Evolutionary conservation across 1,140 invertebrate species (phyloP), one percentile per base, ranked within the genome.

Genomic region (Danaus plexippus): DNA sequence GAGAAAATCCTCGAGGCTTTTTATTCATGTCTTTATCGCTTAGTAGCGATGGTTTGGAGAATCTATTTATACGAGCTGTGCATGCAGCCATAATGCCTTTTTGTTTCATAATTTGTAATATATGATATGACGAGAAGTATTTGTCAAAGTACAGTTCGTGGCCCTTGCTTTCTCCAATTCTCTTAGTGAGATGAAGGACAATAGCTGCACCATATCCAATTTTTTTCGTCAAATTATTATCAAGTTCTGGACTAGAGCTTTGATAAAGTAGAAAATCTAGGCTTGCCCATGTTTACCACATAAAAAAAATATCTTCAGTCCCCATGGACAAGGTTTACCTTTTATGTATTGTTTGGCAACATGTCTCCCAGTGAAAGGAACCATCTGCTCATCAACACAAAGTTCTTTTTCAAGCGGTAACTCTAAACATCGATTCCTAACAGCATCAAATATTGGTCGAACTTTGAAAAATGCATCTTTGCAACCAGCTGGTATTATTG

Each of bases 1-100:
- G 73, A 71, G 67, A 44, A 73, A 69, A 78, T 18, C 75, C 78
- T 57, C 77, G 61, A 40, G 59, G 60, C 58, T 74, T 78, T 63
- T 77, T 78, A 52, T 75, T 77, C 45, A 75, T 63, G 13, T 67
- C 59, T 75, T 77, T 78, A 45, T 85, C 82, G 57, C 53, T 64
- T 48, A 72, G 47, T 11, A 85, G 54, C 43, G 73, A 66, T 62
- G 71, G 71, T 9, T 72, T 78, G 10, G 59, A 15, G 45, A 84
- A 82, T 68, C 71, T 73, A 59, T 82, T 77, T 13, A 75, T 57
- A 64, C 70, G 65, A 54, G 69, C 62, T 57, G 73, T 80, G 54
- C 76, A 66, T 49, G 72, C 63, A 55, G 80, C 77, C 74, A 68
- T 73, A 61, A 85, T 75, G 15, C 73, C 65, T 71, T 65, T 75